Conservation (phyloP, 2,797 vertebrate genomes). For the Denticeps clupeoides region DNA sequence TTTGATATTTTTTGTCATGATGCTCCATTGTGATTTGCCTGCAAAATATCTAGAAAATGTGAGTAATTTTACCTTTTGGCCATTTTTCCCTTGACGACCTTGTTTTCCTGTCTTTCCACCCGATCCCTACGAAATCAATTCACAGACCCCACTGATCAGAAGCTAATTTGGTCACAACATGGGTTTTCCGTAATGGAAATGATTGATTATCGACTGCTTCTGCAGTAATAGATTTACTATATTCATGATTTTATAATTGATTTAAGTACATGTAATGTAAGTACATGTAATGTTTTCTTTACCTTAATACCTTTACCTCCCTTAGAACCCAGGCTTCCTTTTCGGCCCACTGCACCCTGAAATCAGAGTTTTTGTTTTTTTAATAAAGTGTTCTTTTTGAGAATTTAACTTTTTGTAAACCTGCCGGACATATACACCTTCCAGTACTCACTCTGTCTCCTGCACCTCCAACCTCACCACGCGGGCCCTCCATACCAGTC, state of each 20-base stretch:
- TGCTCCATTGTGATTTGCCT: neutral
- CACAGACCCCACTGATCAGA: no score
- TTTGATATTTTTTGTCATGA: neutral
- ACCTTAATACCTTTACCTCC: slow-evolving; percentile 55
- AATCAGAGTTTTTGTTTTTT: slow-evolving; percentile 3
- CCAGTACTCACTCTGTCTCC: slow-evolving; percentile 51
- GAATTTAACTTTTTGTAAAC: no score
- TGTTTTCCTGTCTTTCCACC: slow-evolving; percentile 38
- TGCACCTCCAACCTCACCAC: slow-evolving; percentile 48
- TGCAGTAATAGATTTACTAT: no score
- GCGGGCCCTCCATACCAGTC: slow-evolving; percentile 51
- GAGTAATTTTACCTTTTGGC: slow-evolving; percentile 43
- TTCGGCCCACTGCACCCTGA: slow-evolving; percentile 44
- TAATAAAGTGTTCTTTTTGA: neutral
- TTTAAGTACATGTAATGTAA: no score
- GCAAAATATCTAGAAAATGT: neutral
- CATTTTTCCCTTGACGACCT: slow-evolving; percentile 39
- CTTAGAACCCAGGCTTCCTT: slow-evolving; percentile 37
- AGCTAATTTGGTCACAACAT: no score
- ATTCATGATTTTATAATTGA: no score
- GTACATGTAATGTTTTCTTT: no score
- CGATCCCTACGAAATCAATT: slow-evolving; percentile 42
- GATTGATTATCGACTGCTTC: no score
- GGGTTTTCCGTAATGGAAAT: no score
- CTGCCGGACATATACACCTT: neutral